A percentile compares a stretch with the other conserved stretches of the same genome.
Conservation (phyloP, 2,113 vertebrate genomes). For the Otocyon megalotis region DNA sequence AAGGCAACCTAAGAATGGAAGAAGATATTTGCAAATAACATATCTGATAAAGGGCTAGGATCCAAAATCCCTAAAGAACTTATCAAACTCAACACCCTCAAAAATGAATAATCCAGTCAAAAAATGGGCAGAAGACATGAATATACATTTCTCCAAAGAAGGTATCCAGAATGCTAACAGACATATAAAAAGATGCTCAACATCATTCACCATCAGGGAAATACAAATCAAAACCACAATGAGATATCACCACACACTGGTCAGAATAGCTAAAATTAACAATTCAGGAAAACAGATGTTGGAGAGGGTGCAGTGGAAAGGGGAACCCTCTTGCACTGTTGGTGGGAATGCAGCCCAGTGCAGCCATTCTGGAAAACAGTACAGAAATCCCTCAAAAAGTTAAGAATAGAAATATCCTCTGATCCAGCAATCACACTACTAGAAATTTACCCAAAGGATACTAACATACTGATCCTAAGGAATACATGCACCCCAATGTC, state of each 20-base stretch:
- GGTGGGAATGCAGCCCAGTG: background rate
- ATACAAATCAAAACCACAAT: background rate
- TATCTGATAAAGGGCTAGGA: background rate
- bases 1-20: background rate
- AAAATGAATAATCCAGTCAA: background rate
- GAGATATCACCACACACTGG: background rate
- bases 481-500: background rate
- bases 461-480: background rate
- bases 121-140: background rate
- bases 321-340: background rate
- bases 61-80: background rate
- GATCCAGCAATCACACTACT: background rate
- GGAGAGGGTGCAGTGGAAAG: background rate
- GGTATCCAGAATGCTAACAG: background rate
- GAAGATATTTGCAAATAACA: background rate
- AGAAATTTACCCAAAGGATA: background rate
- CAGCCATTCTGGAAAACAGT: background rate
- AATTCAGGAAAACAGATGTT: background rate
- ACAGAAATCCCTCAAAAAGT: background rate
- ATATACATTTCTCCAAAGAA: background rate
- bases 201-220: background rate
- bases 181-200: background rate
- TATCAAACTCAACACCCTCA: background rate
- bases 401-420: background rate
- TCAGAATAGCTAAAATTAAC: background rate